phyloP scores from a whole-genome alignment of 2,113 vertebrate genomes.

The Nannobrachium achirus region DNA sequence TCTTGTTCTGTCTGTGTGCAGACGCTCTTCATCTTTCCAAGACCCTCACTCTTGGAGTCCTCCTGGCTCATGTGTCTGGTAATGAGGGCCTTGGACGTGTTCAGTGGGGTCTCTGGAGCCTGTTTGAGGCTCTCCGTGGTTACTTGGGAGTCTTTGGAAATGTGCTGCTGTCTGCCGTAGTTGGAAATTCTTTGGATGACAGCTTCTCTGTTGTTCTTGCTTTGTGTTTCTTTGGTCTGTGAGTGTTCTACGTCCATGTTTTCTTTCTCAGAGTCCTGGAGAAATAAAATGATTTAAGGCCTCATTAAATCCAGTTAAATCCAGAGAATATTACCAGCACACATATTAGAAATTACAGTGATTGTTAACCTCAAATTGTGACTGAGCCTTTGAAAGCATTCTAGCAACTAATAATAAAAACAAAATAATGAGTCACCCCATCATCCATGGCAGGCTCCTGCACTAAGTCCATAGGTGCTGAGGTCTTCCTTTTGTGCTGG shows the following conservation, averaged over 20 bases:
- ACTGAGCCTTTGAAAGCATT: too few species aligned
- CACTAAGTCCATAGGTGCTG: slow-evolving; percentile 12
- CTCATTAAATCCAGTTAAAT: too few species aligned
- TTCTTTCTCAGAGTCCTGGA: slow-evolving; percentile 64
- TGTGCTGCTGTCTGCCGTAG: slow-evolving; percentile 23
- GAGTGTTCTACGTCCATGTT: slow-evolving; percentile 20
- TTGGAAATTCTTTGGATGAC: slow-evolving; percentile 24
- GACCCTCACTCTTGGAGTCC: background rate
- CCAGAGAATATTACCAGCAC: too few species aligned
- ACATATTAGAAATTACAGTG: too few species aligned
- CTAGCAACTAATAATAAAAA: too few species aligned
- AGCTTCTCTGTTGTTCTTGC: slow-evolving; percentile 33
- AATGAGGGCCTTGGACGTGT: background rate
- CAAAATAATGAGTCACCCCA: slow-evolving; percentile 35
- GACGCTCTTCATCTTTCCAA: slow-evolving; percentile 43
- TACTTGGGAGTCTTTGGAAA: slow-evolving; percentile 32
- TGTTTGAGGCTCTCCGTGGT: slow-evolving; percentile 14
- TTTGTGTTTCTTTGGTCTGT: slow-evolving; percentile 22
- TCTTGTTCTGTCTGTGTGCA: slow-evolving; percentile 72
- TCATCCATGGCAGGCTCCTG: slow-evolving; percentile 1
- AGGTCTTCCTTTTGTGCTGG: slow-evolving; percentile 17
- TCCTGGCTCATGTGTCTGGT: slow-evolving; percentile 2
- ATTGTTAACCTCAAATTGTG: too few species aligned
- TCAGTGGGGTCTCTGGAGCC: slow-evolving; percentile 20
- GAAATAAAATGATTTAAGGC: slow-evolving; percentile 1